A percentile compares a stretch with the other conserved stretches of the same genome.
phyloP scores from a whole-genome alignment of 2,113 vertebrate species.

The Nibea coibor region DNA sequence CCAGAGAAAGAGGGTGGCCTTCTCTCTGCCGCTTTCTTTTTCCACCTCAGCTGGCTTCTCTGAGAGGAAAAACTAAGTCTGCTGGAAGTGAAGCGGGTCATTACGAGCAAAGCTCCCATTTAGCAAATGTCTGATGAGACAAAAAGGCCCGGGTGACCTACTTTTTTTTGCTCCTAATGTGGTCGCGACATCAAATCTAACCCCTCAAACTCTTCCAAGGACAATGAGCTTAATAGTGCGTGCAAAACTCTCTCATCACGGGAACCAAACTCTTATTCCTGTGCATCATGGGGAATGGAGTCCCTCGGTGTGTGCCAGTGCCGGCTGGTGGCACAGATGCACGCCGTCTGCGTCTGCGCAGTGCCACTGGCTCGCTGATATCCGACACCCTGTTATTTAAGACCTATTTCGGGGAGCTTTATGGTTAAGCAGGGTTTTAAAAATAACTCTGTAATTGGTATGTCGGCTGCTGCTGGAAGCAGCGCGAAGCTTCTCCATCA shows the following conservation, averaged over 20 bases:
- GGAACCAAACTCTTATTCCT: not conserved
- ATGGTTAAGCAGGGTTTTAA: conserved; percentile 66
- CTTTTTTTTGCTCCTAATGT: conserved; percentile 37
- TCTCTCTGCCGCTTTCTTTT: conserved; percentile 50
- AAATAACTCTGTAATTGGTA: conserved; percentile 79
- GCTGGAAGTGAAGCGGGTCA: conserved; percentile 54
- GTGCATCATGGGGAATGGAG: conserved; percentile 55
- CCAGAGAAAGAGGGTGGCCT: conserved; percentile 23
- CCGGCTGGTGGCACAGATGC: conserved; percentile 18
- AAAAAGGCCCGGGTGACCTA: conserved; percentile 51
- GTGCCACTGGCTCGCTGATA: conserved; percentile 42
- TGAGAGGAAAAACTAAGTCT: conserved; percentile 71
- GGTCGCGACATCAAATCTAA: conserved; percentile 19
- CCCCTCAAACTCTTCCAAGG: conserved; percentile 1
- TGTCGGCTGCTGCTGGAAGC: conserved; percentile 52
- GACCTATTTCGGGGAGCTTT: conserved; percentile 67
- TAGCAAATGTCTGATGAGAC: conserved; percentile 41
- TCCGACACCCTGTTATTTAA: conserved; percentile 79
- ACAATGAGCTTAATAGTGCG: not conserved
- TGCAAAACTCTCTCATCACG: not conserved
- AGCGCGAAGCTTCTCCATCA: conserved; percentile 4
- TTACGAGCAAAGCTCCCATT: conserved; percentile 51
- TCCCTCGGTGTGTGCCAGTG: conserved; percentile 12
- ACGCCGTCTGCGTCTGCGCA: conserved; percentile 34
- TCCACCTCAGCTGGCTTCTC: conserved; percentile 64